Evolutionary conservation across 2,113 vertebrate species (phyloP).

Genomic region (Panthera tigris): DNA sequence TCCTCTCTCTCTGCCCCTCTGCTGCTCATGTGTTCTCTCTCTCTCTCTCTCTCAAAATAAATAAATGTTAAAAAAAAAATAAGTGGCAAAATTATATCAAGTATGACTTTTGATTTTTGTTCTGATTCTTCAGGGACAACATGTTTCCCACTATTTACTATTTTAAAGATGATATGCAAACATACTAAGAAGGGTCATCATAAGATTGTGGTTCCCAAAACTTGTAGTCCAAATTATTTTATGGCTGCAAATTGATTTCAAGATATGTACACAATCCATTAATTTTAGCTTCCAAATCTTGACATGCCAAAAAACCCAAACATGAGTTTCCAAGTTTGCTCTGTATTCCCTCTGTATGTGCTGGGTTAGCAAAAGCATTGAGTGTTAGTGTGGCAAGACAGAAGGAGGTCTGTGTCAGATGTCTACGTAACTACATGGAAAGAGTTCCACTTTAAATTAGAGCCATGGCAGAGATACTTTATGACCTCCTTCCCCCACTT

Average conservation of each 20-base stretch:
- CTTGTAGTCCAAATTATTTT: background rate
- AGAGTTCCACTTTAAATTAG: conserved; percentile 8
- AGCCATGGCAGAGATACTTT: background rate
- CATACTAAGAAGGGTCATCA: background rate
- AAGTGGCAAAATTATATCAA: conserved; percentile 10
- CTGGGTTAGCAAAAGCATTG: background rate
- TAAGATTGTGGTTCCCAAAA: background rate
- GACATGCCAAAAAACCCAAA: conserved; percentile 3
- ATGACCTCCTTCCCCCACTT: background rate
- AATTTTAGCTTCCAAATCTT: conserved; percentile 40
- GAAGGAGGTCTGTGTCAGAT: background rate
- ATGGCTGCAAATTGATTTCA: conserved; percentile 5
- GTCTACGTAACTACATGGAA: background rate
- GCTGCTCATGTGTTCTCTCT: too few relatives aligned
- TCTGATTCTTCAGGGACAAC: conserved; percentile 35
- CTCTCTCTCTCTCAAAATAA: too few relatives aligned
- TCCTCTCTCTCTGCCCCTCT: too few relatives aligned
- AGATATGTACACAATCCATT: background rate
- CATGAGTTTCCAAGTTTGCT: background rate
- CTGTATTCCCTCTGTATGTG: background rate
- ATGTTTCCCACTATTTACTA: conserved; percentile 6
- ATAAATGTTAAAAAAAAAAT: background rate
- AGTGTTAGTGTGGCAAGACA: background rate
- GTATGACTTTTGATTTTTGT: conserved; percentile 33
- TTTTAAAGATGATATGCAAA: background rate